phyloP scores from a whole-genome alignment of 2,888 invertebrate genomes.

The Temnothorax unifasciatus region DNA sequence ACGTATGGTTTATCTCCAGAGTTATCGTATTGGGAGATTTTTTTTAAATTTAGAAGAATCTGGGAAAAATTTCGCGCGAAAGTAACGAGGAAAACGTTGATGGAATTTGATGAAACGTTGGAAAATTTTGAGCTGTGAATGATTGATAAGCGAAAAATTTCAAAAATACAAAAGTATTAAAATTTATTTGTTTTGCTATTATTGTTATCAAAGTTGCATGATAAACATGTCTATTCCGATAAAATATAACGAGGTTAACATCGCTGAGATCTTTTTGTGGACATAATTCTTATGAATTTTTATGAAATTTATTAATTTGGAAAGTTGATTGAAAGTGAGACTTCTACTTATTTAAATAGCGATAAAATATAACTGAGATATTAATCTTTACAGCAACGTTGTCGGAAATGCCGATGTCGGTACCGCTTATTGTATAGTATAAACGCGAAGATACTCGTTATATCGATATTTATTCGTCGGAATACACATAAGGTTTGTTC shows the following conservation, averaged over 20 bases:
- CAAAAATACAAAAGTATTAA: constrained; percentile 2
- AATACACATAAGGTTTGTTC: too few species aligned
- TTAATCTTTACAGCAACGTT: background rate
- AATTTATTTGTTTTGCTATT: background rate
- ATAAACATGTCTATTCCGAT: background rate
- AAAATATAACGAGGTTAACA: background rate
- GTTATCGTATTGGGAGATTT: background rate
- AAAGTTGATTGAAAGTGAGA: background rate
- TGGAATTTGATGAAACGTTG: constrained; percentile 4
- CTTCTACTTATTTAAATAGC: background rate
- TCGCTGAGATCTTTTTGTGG: background rate
- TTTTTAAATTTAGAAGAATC: background rate
- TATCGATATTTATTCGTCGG: constrained; percentile 1
- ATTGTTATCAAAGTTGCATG: background rate
- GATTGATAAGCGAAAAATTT: background rate
- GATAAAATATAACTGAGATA: background rate
- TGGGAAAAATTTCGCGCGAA: background rate
- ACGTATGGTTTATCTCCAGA: background rate
- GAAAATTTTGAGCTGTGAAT: background rate
- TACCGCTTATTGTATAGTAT: background rate
- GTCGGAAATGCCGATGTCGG: background rate
- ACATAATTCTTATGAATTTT: background rate
- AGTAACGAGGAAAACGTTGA: background rate
- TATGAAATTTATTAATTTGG: background rate
- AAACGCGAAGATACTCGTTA: background rate